Base-by-base conservation (phyloP, 2,888 invertebrate species). In the Nipponacmea schrenckii region DNA sequence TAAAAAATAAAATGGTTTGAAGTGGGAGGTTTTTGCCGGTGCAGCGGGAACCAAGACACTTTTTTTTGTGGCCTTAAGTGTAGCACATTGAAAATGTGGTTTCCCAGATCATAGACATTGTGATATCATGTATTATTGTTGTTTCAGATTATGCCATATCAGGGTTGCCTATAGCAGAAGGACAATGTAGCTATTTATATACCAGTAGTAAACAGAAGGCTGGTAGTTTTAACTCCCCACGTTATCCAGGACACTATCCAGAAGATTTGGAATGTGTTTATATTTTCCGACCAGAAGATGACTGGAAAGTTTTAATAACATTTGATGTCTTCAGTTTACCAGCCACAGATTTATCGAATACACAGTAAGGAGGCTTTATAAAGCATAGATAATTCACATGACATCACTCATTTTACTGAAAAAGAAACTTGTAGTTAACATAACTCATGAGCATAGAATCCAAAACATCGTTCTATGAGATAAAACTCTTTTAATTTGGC, bases 141-240 rank as follows among this genome's bases (percentile, higher is more conserved):
- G 5, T 91, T 85, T 89, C 92, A 92, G 97, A 97, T 90, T 97
- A 96, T 89, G 94, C 94, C 81, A 95, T 97, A 85, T 96, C 96
- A 69, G 97, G 97, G 66, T 96, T 96, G 0, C 94, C 96, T 31
- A 94, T 96, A 31, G 96, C 96, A 8, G 95, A 95, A 84, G 96
- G 96, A 74, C 84, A 86, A 74, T 98, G 97, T 89, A 93, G 93
- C 75, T 98, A 97, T 89, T 94, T 95, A 15, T 98, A 97, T 90
- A 92, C 86, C 76, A 86, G 84, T 66, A 78, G 80, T 7, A 68
- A 72, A 10, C 62, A 39, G 14, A 83, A 84, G 15, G 74, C 77
- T n/a, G 90, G 90, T 2, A 81, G 80, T 39, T 95, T 97, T 89
- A 98, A 98, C 90, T 97, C 97, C 69, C 97, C 97, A 27, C 93